Evolutionary conservation across 2,888 invertebrate genomes (phyloP).

Genomic region (Dusona sp.): DNA sequence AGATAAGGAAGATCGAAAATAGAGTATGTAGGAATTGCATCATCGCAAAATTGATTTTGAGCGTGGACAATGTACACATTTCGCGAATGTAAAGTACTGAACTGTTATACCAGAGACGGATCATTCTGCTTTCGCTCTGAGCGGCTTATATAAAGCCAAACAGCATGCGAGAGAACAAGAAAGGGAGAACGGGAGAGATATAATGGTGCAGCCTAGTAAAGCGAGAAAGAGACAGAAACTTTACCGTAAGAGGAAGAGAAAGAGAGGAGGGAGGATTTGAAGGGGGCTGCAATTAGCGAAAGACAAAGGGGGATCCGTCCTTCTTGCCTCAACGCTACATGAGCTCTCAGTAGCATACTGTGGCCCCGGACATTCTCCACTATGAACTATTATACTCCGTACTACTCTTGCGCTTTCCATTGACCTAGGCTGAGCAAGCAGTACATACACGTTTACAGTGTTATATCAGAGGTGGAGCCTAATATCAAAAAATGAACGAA

Average conservation of each 20-base stretch:
- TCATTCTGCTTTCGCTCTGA: background rate
- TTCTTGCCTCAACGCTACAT: slow-evolving; percentile 20
- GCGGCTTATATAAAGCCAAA: slow-evolving; percentile 1
- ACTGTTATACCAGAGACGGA: background rate
- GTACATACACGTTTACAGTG: background rate
- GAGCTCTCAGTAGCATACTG: slow-evolving; percentile 30
- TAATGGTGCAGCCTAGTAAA: background rate
- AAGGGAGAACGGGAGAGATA: background rate
- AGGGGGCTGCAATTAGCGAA: slow-evolving; percentile 62
- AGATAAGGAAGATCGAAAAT: background rate
- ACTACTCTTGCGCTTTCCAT: slow-evolving; percentile 1
- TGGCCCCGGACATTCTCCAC: slow-evolving; percentile 41
- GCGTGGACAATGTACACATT: slow-evolving; percentile 1
- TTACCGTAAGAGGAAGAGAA: background rate
- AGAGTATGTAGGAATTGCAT: background rate
- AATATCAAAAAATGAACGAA: background rate
- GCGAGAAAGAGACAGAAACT: background rate
- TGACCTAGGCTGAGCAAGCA: background rate
- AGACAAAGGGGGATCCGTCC: slow-evolving; percentile 59
- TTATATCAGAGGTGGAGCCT: background rate
- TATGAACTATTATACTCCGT: slow-evolving; percentile 40
- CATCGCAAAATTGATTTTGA: background rate
- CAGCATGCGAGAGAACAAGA: background rate
- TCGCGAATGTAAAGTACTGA: background rate
- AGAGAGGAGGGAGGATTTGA: slow-evolving; percentile 13